These are phyloP conservation scores for Valencia hispanica DNA, from an alignment of 2,797 vertebrate genomes.

Conservation along the genomic window DNA sequence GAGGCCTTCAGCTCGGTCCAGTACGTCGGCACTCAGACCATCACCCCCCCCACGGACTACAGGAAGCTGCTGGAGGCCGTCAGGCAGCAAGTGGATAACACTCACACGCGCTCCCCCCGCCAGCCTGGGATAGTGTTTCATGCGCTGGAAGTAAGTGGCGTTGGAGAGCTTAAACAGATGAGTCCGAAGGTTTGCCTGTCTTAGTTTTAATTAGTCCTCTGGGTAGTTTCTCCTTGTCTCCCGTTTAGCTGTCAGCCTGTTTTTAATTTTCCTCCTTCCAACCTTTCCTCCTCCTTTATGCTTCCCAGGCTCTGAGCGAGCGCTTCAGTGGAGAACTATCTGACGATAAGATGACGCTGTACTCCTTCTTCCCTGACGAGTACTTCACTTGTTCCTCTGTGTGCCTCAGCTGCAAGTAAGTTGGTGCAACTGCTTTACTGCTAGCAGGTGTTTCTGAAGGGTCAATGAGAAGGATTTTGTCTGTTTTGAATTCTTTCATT, in stretches of 20 bases:
- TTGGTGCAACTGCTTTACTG: background rate
- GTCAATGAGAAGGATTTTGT: background rate
- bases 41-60: slow-evolving; percentile 84
- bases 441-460: background rate
- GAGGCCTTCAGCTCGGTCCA: slow-evolving; percentile 87
- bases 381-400: slow-evolving; percentile 87
- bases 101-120: slow-evolving; percentile 82
- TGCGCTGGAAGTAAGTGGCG: slow-evolving; percentile 79
- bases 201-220: background rate
- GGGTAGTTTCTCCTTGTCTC: background rate
- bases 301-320: slow-evolving; percentile 80
- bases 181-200: background rate
- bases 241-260: slow-evolving; percentile 5
- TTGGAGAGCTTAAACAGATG: background rate
- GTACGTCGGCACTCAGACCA: slow-evolving; percentile 85
- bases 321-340: slow-evolving; percentile 85
- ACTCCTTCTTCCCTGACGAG: slow-evolving; percentile 87
- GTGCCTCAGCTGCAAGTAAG: slow-evolving; percentile 88
- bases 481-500: background rate
- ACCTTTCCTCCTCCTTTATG: background rate
- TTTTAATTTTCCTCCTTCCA: slow-evolving; percentile 1
- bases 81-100: slow-evolving; percentile 80
- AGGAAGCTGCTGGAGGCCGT: slow-evolving; percentile 72
- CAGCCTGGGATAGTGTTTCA: slow-evolving; percentile 83
- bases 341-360: slow-evolving; percentile 78